Percentiles rank a stretch among this genome's conserved stretches.
phyloP scores from a whole-genome alignment of 2,888 invertebrate genomes.

The Limenitis camilla region DNA sequence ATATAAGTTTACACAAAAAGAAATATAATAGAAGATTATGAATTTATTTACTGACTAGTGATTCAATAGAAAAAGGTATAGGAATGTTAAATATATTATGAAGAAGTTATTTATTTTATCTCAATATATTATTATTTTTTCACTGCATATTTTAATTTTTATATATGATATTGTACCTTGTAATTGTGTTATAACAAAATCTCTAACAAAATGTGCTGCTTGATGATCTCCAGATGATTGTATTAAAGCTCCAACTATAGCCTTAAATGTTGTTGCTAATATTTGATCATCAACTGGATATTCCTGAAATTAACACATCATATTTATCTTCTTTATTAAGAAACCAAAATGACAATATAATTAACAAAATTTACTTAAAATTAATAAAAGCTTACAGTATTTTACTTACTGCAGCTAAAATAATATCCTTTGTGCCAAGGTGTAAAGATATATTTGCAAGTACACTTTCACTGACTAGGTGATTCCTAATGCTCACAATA shows the following conservation, averaged over 20 bases:
- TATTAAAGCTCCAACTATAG: constrained; percentile 85
- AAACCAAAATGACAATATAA: no score
- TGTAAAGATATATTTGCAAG: constrained; percentile 81
- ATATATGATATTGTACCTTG: no score
- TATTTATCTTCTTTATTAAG: neutral
- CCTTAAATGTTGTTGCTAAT: constrained; percentile 83
- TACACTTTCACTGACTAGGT: constrained; percentile 78
- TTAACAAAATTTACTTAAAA: no score
- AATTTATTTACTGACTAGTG: no score
- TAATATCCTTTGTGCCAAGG: constrained; percentile 88
- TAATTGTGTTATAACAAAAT: constrained; percentile 89
- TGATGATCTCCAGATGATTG: constrained; percentile 78
- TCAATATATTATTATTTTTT: no score
- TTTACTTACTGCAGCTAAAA: constrained; percentile 81
- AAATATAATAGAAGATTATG: no score
- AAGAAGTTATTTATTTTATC: no score
- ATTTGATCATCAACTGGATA: constrained; percentile 79
- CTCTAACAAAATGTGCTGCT: constrained; percentile 86
- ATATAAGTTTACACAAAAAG: no score
- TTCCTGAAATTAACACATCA: constrained; percentile 69
- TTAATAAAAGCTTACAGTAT: neutral
- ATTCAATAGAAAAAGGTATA: no score
- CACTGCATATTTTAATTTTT: no score
- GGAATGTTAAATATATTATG: no score
- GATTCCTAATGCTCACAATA: constrained; percentile 77